phyloP scores from a whole-genome alignment of 2,113 vertebrate genomes.

The Psilopogon haemacephalus region DNA sequence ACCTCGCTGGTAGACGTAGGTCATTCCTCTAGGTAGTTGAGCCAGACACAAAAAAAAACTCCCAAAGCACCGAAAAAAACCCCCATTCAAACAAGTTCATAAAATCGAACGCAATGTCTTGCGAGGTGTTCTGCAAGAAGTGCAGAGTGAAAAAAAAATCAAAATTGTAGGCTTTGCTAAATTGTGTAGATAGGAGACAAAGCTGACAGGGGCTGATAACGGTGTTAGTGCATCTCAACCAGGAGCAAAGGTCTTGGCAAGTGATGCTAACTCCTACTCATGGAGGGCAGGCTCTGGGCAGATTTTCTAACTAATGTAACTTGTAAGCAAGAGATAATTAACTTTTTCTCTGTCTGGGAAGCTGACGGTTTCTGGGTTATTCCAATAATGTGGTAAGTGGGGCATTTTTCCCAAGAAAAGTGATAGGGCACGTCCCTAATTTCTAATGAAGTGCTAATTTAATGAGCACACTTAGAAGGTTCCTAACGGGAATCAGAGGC shows the following conservation, averaged over 20 bases:
- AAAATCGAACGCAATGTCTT: background rate
- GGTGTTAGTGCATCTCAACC: too few species aligned
- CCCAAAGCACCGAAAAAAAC: background rate
- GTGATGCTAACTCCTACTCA: background rate
- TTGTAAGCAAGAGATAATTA: background rate
- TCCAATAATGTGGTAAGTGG: background rate
- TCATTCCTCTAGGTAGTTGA: background rate
- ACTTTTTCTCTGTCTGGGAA: background rate
- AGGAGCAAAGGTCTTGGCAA: background rate
- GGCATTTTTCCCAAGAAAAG: rapidly evolving
- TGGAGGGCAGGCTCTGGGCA: background rate
- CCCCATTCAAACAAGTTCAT: background rate
- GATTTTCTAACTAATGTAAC: background rate
- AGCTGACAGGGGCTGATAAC: background rate
- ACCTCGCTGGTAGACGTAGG: background rate
- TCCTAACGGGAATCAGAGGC: background rate
- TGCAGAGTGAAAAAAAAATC: background rate
- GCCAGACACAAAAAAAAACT: background rate
- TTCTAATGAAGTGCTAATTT: background rate
- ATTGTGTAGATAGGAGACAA: background rate
- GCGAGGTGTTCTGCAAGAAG: background rate
- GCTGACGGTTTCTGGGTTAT: background rate
- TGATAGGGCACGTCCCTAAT: background rate
- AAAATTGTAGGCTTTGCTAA: background rate
- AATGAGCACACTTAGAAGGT: too few species aligned